Percentiles rank a stretch among this genome's conserved stretches.
Evolutionary conservation across 2,888 invertebrate species (phyloP).

Genomic region (Daptonema setosum): DNA sequence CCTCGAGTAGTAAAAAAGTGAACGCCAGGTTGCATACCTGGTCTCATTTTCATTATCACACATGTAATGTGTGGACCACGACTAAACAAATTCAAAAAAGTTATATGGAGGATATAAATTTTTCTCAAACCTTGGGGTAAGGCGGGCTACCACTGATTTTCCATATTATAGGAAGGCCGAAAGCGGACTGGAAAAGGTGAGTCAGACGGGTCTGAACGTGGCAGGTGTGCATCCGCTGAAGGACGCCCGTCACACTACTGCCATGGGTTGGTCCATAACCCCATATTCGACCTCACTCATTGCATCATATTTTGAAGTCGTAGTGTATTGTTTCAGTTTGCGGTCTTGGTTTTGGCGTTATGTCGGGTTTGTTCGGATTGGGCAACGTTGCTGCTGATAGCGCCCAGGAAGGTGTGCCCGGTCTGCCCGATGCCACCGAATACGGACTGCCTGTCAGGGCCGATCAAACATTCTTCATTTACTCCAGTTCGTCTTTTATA

Average conservation of each 20-base stretch:
- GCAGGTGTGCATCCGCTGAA: slow-evolving; percentile 39
- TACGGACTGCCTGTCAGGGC: background rate
- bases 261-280: slow-evolving; percentile 41
- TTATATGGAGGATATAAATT: too few species aligned
- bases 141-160: too few species aligned
- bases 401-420: slow-evolving; percentile 80
- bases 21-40: too few species aligned
- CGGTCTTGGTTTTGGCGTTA: slow-evolving; percentile 83
- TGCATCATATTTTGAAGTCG: background rate
- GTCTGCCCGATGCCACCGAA: slow-evolving; percentile 36
- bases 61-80: too few species aligned
- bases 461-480: background rate
- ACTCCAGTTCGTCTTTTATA: background rate
- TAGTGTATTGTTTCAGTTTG: slow-evolving; percentile 41
- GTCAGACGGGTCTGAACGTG: slow-evolving; percentile 39
- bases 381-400: slow-evolving; percentile 84
- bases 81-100: too few species aligned
- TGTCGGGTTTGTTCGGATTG: slow-evolving; percentile 80
- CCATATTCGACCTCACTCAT: slow-evolving; percentile 8
- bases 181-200: slow-evolving; percentile 67
- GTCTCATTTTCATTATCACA: too few species aligned
- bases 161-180: slow-evolving; percentile 52
- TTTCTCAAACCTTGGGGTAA: too few species aligned
- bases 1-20: too few species aligned
- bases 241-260: slow-evolving; percentile 69